Evolutionary conservation across 2,888 invertebrate species (phyloP).

Genomic region (Tetranychus piercei): DNA sequence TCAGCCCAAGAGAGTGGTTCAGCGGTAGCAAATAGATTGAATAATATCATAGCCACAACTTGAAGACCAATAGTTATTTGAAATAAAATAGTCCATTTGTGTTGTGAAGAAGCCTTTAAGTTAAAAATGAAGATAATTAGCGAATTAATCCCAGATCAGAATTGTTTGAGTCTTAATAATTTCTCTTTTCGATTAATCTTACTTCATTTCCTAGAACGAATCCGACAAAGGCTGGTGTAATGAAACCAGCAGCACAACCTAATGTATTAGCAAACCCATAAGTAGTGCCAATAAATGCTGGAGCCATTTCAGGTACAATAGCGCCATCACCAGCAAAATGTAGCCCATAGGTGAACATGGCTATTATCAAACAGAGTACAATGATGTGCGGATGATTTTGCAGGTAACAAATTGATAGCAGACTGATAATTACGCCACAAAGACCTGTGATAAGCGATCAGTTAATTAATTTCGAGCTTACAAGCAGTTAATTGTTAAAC

Average conservation of each 20-base stretch:
- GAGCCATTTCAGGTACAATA: slow-evolving; percentile 16
- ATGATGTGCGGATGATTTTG: not conserved
- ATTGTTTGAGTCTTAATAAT: not conserved
- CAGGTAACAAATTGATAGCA: not conserved
- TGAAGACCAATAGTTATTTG: not conserved
- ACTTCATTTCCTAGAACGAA: slow-evolving; percentile 11
- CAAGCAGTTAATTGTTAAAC: not conserved
- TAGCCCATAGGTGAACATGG: slow-evolving; percentile 16
- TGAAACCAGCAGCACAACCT: slow-evolving; percentile 13
- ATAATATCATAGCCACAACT: not conserved
- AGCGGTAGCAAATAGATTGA: not conserved
- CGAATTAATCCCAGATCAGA: not conserved
- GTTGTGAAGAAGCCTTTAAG: not conserved
- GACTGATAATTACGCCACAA: not conserved
- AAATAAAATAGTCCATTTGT: not conserved
- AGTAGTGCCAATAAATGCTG: slow-evolving; percentile 16
- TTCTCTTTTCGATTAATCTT: no score
- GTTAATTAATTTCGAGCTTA: not conserved
- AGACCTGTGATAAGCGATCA: not conserved
- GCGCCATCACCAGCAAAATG: slow-evolving; percentile 17
- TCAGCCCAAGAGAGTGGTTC: not conserved
- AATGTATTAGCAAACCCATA: slow-evolving; percentile 14
- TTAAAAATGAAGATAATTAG: not conserved
- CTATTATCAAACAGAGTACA: slow-evolving; percentile 4
- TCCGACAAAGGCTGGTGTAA: slow-evolving; percentile 18